A percentile compares a stretch with the other conserved stretches of the same genome.
phyloP scores from a whole-genome alignment of 2,888 invertebrate species.

The Drosophila infuscata region DNA sequence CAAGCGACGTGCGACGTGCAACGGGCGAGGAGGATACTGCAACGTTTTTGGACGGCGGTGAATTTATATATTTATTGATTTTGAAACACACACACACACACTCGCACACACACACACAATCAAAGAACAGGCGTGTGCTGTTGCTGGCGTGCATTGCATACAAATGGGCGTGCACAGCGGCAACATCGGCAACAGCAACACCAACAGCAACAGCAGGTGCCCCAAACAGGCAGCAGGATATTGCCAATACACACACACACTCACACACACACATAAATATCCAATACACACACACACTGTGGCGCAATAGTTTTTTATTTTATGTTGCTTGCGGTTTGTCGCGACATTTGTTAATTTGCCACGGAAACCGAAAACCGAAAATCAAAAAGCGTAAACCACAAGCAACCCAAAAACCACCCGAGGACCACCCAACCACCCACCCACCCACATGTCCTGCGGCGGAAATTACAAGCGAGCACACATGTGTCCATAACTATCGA shows the following conservation, averaged over 20 bases:
- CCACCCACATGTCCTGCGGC: conserved; percentile 61
- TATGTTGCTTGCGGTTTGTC: conserved; percentile 67
- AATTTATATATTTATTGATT: conserved; percentile 75
- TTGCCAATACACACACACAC: conserved; percentile 24
- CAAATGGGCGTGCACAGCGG: conserved; percentile 62
- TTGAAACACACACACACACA: conserved; percentile 34
- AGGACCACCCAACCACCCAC: background rate
- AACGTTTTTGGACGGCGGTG: conserved; percentile 20
- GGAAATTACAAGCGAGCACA: conserved; percentile 55
- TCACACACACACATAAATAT: conserved; percentile 16
- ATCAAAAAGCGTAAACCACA: conserved; percentile 21
- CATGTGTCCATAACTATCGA: conserved; percentile 50
- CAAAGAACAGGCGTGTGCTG: conserved; percentile 5
- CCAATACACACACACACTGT: conserved; percentile 9
- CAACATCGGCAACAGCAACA: conserved; percentile 37
- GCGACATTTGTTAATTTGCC: conserved; percentile 79
- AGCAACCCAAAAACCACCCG: conserved; percentile 8
- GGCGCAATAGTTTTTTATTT: conserved; percentile 55
- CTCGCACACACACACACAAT: conserved; percentile 5
- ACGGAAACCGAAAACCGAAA: conserved; percentile 64
- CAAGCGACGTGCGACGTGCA: background rate
- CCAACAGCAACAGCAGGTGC: conserved; percentile 52
- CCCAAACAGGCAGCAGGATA: conserved; percentile 67
- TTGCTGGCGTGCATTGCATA: conserved; percentile 68
- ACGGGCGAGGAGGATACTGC: background rate